phyloP scores from a whole-genome alignment of 2,113 vertebrate species.

The Hiodon alosoides region DNA sequence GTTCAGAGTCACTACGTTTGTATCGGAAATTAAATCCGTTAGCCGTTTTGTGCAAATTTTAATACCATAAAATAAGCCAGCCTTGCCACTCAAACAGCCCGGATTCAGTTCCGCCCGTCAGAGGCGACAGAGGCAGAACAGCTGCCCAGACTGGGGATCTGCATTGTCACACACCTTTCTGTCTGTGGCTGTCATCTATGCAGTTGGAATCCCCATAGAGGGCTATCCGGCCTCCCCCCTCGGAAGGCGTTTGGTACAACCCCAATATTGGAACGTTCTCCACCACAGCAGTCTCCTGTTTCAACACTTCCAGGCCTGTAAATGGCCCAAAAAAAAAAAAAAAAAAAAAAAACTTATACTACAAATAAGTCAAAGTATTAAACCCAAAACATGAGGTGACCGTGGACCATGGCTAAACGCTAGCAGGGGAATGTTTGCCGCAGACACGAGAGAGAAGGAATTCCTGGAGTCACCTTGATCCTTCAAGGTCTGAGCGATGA shows the following conservation, averaged over 20 bases:
- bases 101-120: background rate
- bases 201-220: constrained; percentile 96
- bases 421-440: too few relatives aligned
- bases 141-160: too few relatives aligned
- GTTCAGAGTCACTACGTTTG: background rate
- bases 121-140: background rate
- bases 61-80: background rate
- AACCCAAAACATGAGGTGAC: background rate
- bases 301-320: constrained; percentile 88
- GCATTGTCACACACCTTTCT: constrained; percentile 72
- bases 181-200: constrained; percentile 93
- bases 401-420: too few relatives aligned
- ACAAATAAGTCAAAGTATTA: background rate
- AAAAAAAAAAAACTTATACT: background rate
- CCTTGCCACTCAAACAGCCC: too few relatives aligned
- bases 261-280: constrained; percentile 90
- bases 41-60: background rate
- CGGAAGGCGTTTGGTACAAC: constrained; percentile 83
- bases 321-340: constrained; percentile 19
- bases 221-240: constrained; percentile 84
- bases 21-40: background rate
- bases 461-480: constrained; percentile 79
- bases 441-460: too few relatives aligned
- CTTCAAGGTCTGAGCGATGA: constrained; percentile 91
- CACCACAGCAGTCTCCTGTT: constrained; percentile 86